Evolutionary conservation across 2,797 vertebrate genomes (phyloP).

Genomic region (Lates japonicus): DNA sequence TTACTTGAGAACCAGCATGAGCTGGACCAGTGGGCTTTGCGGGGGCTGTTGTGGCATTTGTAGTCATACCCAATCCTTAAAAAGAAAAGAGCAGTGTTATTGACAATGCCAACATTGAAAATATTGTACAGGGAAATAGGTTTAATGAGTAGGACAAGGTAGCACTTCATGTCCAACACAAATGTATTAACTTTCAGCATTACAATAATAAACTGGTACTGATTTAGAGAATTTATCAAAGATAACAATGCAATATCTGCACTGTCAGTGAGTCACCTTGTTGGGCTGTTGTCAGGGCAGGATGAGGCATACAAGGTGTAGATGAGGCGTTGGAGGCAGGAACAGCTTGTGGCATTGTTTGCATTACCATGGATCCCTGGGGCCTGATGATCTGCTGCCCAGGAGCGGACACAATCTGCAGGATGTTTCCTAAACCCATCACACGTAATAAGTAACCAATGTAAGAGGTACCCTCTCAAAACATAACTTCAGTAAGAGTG

Average conservation of each 20-base stretch:
- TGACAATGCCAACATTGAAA: not conserved
- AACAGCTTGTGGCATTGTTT: conserved; percentile 89
- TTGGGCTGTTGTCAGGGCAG: conserved; percentile 82
- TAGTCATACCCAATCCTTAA: conserved; percentile 59
- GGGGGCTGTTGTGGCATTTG: conserved; percentile 73
- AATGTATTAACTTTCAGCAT: not conserved
- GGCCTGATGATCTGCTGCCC: conserved; percentile 94
- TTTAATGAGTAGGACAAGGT: not conserved
- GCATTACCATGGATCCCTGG: conserved; percentile 94
- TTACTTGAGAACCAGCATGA: conserved; percentile 74
- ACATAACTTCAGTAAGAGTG: not conserved
- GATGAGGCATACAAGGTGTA: conserved; percentile 83
- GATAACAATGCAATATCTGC: not conserved
- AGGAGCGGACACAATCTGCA: conserved; percentile 97
- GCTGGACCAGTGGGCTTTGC: conserved; percentile 67
- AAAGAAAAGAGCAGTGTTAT: conserved; percentile 31
- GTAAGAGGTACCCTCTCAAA: not conserved
- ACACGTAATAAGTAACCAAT: conserved; percentile 26
- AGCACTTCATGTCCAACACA: not conserved
- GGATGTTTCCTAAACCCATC: conserved; percentile 91
- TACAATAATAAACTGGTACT: not conserved
- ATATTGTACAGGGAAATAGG: not conserved
- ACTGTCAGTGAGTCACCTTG: conserved; percentile 84
- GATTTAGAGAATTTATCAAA: not conserved
- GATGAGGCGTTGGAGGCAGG: conserved; percentile 88